Conservation (phyloP, 92 coral and sea anemone species). For the Micromussa lordhowensis region DNA sequence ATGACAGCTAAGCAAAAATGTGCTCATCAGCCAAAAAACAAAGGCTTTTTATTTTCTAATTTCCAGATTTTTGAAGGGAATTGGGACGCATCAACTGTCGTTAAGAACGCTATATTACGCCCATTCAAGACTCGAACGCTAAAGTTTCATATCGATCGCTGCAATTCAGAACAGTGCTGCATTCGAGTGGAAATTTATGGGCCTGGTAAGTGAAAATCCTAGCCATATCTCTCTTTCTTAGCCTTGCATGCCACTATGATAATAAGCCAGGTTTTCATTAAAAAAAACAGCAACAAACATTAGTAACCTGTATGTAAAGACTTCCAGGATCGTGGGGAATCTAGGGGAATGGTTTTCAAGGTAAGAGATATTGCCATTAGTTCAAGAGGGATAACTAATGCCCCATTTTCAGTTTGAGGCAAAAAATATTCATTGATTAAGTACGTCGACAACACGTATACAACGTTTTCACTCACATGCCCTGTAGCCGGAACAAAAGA, state of each 20-base stretch:
- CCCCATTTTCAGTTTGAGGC: no score
- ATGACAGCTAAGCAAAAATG: not conserved
- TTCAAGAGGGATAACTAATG: no score
- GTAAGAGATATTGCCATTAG: no score
- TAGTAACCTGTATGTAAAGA: no score
- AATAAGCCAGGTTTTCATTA: not conserved
- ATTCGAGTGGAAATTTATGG: conserved; percentile 28
- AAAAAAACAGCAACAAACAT: no score
- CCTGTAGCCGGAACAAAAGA: no score
- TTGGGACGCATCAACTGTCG: conserved; percentile 34
- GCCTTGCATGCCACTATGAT: not conserved
- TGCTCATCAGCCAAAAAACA: not conserved
- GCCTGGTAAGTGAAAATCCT: conserved; percentile 2
- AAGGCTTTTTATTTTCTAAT: not conserved
- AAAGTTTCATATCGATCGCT: not conserved
- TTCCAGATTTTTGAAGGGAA: conserved; percentile 23
- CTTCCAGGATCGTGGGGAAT: no score
- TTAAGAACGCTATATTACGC: conserved; percentile 29
- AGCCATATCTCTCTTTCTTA: not conserved
- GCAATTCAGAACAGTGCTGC: not conserved
- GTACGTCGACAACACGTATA: no score
- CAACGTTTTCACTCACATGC: no score
- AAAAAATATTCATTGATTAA: no score
- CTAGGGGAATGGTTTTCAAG: no score
- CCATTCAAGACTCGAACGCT: conserved; percentile 16